Evolutionary conservation across 2,113 vertebrate genomes (phyloP).

Genomic region (Chaetura pelagica): DNA sequence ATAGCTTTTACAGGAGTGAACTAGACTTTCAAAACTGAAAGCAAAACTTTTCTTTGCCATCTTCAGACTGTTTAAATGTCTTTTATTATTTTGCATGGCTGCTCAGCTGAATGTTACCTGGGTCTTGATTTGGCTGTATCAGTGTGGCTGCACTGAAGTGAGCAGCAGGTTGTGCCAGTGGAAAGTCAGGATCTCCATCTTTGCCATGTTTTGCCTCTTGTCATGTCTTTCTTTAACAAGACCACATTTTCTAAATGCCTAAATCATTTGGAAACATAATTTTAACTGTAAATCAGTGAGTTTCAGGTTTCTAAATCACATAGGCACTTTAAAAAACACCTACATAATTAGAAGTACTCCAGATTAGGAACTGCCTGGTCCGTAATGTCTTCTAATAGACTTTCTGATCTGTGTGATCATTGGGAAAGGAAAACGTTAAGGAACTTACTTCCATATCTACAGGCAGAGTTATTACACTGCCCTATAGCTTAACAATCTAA

Average conservation of each 20-base stretch:
- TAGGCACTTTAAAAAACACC: background rate
- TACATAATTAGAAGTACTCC: background rate
- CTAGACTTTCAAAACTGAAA: background rate
- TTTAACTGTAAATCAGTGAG: background rate
- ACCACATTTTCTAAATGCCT: background rate
- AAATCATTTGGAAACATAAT: background rate
- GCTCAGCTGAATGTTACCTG: background rate
- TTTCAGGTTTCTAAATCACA: background rate
- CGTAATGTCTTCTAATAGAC: background rate
- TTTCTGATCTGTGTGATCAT: background rate
- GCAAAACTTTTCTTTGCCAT: background rate
- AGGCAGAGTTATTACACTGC: background rate
- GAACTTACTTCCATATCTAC: background rate
- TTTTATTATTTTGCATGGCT: background rate
- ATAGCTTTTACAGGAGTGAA: background rate
- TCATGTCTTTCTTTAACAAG: background rate
- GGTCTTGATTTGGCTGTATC: background rate
- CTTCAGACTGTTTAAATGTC: background rate
- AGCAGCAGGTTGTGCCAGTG: background rate
- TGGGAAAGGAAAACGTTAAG: background rate
- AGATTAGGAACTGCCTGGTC: background rate
- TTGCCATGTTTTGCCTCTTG: background rate
- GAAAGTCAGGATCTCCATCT: background rate
- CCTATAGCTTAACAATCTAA: background rate
- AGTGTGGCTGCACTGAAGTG: background rate